These are phyloP conservation scores for Melanaphis sacchari DNA, from an alignment of 1,140 invertebrate genomes.

Conservation along the genomic window DNA sequence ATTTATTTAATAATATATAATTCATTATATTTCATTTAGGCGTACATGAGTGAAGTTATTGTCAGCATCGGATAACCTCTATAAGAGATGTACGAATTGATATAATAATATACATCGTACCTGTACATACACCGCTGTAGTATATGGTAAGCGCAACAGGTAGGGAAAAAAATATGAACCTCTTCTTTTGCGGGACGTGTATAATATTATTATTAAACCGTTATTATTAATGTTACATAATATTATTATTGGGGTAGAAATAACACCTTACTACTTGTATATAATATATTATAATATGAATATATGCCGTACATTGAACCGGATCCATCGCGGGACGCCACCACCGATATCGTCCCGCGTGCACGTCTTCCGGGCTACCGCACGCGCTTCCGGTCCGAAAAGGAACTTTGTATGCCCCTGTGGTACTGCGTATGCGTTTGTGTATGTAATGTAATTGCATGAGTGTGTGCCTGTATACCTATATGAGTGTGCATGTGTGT, in stretches of 20 bases:
- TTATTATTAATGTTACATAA: slow-evolving; percentile 11
- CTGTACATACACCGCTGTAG: background rate
- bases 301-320: background rate
- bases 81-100: background rate
- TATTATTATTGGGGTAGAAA: slow-evolving; percentile 20
- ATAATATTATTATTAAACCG: slow-evolving; percentile 1
- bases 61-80: background rate
- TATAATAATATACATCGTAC: background rate
- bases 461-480: too few relatives aligned
- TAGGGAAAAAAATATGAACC: background rate
- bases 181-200: background rate
- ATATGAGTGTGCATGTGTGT: too few relatives aligned
- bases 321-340: background rate
- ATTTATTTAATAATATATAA: background rate
- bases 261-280: slow-evolving; percentile 15
- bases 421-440: background rate
- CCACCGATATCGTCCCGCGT: background rate
- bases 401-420: slow-evolving; percentile 14
- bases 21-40: background rate
- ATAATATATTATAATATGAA: background rate
- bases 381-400: slow-evolving; percentile 24
- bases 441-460: background rate
- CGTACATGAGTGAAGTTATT: background rate
- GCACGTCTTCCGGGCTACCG: slow-evolving; percentile 39
- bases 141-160: slow-evolving; percentile 11